These are phyloP conservation scores for Rhodinocichla rosea DNA, from an alignment of 2,113 vertebrate species.

Conservation along the genomic window DNA sequence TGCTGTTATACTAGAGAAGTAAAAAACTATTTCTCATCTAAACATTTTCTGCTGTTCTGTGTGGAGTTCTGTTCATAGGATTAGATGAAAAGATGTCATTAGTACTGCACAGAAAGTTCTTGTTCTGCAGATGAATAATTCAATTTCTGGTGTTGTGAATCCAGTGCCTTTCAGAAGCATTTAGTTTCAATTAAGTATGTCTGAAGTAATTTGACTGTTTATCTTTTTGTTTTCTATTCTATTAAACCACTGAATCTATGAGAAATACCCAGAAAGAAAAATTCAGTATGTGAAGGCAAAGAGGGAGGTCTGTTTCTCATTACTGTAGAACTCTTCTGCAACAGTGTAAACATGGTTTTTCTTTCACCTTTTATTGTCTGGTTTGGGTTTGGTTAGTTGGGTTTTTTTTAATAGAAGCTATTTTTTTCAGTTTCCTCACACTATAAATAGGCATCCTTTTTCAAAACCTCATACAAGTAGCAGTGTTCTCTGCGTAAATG, in stretches of 20 bases:
- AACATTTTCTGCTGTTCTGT: neutral
- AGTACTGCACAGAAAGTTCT: neutral
- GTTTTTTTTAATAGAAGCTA: neutral
- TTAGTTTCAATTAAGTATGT: constrained; percentile 43
- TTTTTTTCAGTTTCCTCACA: neutral
- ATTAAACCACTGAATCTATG: neutral
- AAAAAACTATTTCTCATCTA: neutral
- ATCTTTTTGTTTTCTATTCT: constrained; percentile 16
- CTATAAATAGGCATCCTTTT: neutral
- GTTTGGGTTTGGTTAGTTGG: neutral
- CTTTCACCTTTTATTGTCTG: neutral
- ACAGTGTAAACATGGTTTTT: neutral
- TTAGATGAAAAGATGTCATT: constrained; percentile 1
- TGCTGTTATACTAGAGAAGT: neutral
- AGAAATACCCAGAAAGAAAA: neutral
- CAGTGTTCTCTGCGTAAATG: neutral
- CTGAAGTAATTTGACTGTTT: constrained; percentile 47
- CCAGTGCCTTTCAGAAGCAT: constrained; percentile 27
- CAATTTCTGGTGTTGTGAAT: constrained; percentile 18
- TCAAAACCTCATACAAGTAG: neutral
- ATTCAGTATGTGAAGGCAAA: neutral
- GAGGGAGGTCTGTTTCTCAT: neutral
- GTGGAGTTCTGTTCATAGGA: neutral
- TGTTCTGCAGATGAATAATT: constrained; percentile 36
- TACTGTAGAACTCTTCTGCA: neutral